Evolutionary conservation across 2,797 vertebrate species (phyloP), one percentile per base, ranked within the genome.

Genomic region (Sebastes steindachneri): DNA sequence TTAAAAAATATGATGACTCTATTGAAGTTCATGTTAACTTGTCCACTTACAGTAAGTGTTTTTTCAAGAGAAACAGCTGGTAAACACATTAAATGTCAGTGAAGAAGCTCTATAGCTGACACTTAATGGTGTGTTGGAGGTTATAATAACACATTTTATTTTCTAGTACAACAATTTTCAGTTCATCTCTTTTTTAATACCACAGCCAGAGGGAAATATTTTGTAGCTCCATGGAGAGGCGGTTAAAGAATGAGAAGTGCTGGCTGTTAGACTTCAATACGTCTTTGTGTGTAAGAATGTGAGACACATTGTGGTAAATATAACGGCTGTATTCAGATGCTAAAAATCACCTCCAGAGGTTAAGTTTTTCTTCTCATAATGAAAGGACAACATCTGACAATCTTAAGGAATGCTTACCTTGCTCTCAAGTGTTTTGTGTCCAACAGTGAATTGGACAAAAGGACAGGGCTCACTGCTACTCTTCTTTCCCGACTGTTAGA

Each of bases 381-480:
- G 14, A 57, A 57, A 23, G 17, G 25, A 48, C 5, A 57, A 53
- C 45, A 11, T 51, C 19, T n/a, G 54, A 35, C 45, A 54, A 6
- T 14, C 9, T 5, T 48, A 33, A 33, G 64, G 2, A 5, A 57
- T 25, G 4, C 1, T 37, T 48, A 99, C 99, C 97, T 99, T 99
- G 90, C 99, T 99, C 86, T 98, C 97, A 19, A 95, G 95, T 0
- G 96, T 96, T 87, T 96, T 98, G 91, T 97, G 96, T 80, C 97
- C 98, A 7, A 99, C 96, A 15, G 96, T 97, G 84, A 99, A 94
- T 71, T 97, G 95, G 77, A 99, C 97, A 57, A 95, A 97, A 19
- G 98, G 97, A 80, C 96, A 98, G 70, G 98, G 98, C 29, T 97
- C 97, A 73, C 96, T 97, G 96, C 96, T 98, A 74, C 96, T 94